Conservation (phyloP, 2,888 invertebrate species). For the Margaritifera margaritifera region DNA sequence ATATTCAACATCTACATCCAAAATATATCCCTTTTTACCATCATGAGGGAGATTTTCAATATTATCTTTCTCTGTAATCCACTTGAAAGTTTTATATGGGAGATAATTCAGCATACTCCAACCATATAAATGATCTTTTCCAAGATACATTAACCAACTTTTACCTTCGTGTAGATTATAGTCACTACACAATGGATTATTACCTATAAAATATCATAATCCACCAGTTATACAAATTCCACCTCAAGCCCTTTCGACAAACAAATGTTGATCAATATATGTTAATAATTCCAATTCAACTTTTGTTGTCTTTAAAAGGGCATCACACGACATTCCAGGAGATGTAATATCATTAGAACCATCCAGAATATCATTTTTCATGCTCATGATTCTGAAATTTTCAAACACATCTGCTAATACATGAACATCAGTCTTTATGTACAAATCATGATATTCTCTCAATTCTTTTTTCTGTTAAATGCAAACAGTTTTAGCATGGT, state of each 20-base stretch:
- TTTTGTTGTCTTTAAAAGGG: constrained; percentile 25
- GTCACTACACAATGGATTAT: no score
- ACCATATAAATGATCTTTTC: constrained; percentile 26
- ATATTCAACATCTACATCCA: constrained; percentile 74
- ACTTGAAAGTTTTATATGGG: constrained; percentile 52
- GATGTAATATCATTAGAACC: constrained; percentile 55
- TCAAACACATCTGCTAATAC: no score
- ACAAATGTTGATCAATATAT: constrained; percentile 24
- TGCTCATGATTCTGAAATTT: no score
- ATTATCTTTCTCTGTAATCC: constrained; percentile 35
- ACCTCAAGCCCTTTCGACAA: constrained; percentile 34
- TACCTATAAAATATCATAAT: constrained; percentile 20
- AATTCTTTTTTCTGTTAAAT: no score
- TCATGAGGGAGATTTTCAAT: constrained; percentile 12
- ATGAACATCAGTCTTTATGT: no score
- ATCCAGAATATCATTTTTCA: no score
- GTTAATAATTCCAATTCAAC: constrained; percentile 27
- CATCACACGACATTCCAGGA: constrained; percentile 53
- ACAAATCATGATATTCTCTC: no score
- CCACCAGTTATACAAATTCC: constrained; percentile 18
- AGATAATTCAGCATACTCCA: constrained; percentile 50
- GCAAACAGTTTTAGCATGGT: no score
- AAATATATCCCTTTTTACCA: constrained; percentile 60
- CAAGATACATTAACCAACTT: constrained; percentile 15
- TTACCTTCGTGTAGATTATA: constrained; percentile 10